Conservation (phyloP, 2,113 vertebrate species). For the Tylochromis polylepis region DNA sequence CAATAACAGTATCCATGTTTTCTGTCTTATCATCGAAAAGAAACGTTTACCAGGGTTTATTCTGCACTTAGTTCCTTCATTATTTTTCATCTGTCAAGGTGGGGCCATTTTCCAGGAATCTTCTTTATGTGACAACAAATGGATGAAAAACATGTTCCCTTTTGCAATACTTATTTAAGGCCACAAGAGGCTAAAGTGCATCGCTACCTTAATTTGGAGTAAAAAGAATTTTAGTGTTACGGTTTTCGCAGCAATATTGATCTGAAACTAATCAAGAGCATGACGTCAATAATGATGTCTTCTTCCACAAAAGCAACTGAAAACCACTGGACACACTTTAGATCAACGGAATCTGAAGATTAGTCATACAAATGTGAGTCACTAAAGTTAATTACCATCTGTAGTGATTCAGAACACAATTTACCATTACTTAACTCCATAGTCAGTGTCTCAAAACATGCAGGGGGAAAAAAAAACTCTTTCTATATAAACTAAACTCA, state of each 20-base stretch:
- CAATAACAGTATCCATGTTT: not conserved
- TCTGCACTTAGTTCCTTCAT: not conserved
- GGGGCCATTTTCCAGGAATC: not conserved
- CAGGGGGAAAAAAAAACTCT: not conserved
- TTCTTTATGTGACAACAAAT: not conserved
- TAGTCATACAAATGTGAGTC: not conserved
- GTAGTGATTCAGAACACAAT: not conserved
- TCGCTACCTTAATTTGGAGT: not conserved
- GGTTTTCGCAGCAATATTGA: not conserved
- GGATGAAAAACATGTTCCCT: not conserved
- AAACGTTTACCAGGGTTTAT: rapidly evolving
- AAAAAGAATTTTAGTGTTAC: not conserved
- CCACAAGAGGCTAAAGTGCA: not conserved
- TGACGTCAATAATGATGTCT: not conserved
- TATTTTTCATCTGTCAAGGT: not conserved
- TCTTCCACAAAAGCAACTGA: not conserved
- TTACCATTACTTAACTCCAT: rapidly evolving
- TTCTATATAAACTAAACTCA: not conserved
- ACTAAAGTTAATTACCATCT: not conserved
- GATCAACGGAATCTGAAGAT: not conserved
- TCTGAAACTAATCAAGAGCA: not conserved
- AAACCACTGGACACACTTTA: not conserved
- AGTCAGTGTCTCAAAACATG: not conserved
- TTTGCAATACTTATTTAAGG: not conserved
- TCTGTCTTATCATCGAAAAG: not conserved